These are phyloP conservation scores for Tenrec ecaudatus DNA, from an alignment of 2,113 vertebrate species.

Conservation along the genomic window DNA sequence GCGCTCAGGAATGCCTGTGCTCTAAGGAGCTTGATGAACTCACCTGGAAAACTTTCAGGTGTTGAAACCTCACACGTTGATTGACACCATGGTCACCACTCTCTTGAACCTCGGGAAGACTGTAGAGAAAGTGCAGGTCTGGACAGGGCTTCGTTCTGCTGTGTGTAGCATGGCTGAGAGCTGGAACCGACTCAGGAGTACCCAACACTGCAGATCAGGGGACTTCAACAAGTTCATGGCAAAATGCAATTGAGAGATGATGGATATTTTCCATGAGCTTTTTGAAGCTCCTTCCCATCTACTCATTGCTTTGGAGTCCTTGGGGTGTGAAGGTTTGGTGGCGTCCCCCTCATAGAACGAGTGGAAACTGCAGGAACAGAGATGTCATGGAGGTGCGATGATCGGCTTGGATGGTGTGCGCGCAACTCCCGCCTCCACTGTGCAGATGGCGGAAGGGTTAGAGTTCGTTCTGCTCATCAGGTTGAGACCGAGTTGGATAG, in stretches of 20 bases:
- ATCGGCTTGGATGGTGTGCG: neutral
- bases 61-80: no score
- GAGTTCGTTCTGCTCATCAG: neutral
- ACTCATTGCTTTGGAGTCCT: neutral
- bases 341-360: neutral
- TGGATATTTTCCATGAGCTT: no score
- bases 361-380: neutral
- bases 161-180: neutral
- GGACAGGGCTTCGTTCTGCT: neutral
- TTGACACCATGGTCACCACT: no score
- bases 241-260: no score
- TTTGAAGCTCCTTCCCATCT: neutral
- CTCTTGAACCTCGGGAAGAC: no score
- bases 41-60: no score
- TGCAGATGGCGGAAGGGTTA: neutral
- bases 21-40: no score
- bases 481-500: neutral
- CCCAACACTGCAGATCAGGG: neutral
- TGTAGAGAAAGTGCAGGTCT: no score
- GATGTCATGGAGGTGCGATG: neutral
- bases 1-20: no score
- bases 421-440: neutral
- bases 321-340: constrained; percentile 21
- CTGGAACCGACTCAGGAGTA: neutral
- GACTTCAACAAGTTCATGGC: no score